These are phyloP conservation scores for Megalopta genalis DNA, from an alignment of 1,140 invertebrate species.

Conservation along the genomic window DNA sequence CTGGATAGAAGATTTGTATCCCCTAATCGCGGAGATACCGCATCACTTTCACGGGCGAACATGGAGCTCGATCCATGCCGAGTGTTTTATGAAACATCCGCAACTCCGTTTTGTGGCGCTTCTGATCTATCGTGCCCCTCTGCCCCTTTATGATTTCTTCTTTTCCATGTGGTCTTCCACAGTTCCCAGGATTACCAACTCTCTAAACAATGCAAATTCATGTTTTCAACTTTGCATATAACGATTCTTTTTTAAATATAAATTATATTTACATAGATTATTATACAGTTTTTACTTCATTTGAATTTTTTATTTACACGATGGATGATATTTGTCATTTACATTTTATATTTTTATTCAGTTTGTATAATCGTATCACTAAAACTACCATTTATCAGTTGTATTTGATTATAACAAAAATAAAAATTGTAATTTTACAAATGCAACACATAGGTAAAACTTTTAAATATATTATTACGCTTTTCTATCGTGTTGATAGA, in stretches of 20 bases:
- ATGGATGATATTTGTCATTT: neutral
- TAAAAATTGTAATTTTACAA: no score
- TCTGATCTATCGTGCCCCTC: conserved; percentile 24
- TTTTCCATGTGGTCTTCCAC: conserved; percentile 25
- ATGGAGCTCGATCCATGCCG: conserved; percentile 73
- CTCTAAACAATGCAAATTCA: neutral
- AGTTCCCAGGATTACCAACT: conserved; percentile 20
- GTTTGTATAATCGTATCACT: no score
- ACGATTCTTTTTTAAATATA: neutral
- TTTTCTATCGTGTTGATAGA: no score
- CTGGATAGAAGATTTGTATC: conserved; percentile 70
- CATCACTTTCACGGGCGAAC: conserved; percentile 75
- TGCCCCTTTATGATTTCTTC: conserved; percentile 17
- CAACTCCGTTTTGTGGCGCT: conserved; percentile 51
- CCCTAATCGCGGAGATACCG: conserved; percentile 75
- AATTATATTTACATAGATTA: neutral
- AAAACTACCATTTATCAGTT: no score
- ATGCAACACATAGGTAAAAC: no score
- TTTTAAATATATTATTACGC: no score
- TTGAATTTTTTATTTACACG: neutral
- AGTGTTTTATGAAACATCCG: conserved; percentile 62
- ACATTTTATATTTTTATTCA: no score
- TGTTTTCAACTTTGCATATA: neutral
- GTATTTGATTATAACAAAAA: no score
- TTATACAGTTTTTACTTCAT: neutral